These are phyloP conservation scores for Trimorus sp. DNA, from an alignment of 2,888 invertebrate species.

Conservation along the genomic window DNA sequence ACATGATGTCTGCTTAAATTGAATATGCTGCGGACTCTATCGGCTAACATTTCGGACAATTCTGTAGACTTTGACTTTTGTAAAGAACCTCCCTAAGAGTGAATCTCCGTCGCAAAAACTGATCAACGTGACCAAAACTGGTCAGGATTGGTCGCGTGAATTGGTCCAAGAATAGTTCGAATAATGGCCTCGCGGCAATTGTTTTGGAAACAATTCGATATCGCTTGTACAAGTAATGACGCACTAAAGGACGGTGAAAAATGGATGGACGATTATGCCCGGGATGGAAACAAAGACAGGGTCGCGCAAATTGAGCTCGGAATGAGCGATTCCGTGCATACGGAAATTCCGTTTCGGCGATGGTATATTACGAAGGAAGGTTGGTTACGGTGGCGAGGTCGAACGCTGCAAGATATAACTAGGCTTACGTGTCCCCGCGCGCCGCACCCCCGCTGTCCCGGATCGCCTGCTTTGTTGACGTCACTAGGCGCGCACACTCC, in stretches of 20 bases:
- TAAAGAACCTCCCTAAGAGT: no score
- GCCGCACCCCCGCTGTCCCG: no score
- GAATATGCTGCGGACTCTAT: no score
- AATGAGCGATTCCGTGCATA: conserved; percentile 11
- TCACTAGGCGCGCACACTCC: conserved; percentile 35
- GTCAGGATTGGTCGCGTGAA: no score
- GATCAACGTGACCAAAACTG: no score
- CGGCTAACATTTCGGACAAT: no score
- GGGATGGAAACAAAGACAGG: conserved; percentile 10
- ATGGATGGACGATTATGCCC: conserved; percentile 10
- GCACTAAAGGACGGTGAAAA: conserved; percentile 5
- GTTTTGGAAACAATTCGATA: conserved; percentile 1
- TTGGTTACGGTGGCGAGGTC: conserved; percentile 46
- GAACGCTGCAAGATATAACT: conserved; percentile 47
- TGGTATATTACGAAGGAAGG: conserved; percentile 48
- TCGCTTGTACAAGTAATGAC: not conserved
- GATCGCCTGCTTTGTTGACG: conserved; percentile 35
- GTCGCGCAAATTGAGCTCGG: conserved; percentile 14
- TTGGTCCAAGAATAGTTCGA: no score
- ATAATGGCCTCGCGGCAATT: no score
- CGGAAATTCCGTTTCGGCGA: conserved; percentile 46
- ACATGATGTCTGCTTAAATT: no score
- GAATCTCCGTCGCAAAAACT: no score
- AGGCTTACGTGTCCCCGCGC: conserved; percentile 28
- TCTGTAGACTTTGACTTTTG: no score